phyloP scores from a whole-genome alignment of 2,888 invertebrate species.

The Leptinotarsa rubiginosa region DNA sequence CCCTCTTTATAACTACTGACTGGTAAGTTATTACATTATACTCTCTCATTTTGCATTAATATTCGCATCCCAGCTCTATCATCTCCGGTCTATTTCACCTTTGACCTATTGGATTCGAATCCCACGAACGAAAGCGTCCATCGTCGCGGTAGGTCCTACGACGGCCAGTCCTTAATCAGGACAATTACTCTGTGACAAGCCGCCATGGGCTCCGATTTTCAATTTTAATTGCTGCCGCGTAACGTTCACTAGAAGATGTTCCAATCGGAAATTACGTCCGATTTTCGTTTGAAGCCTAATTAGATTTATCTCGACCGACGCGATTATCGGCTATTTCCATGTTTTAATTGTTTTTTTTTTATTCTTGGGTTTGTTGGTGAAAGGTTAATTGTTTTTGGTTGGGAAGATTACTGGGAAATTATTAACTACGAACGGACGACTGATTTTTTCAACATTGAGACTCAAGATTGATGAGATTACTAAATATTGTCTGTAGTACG shows the following conservation, averaged over 20 bases:
- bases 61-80: conserved; percentile 9
- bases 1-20: background rate
- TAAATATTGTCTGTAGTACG: too few species aligned
- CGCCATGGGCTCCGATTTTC: conserved; percentile 37
- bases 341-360: conserved; percentile 9
- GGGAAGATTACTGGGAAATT: conserved; percentile 7
- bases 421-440: too few species aligned
- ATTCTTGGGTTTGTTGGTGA: conserved; percentile 5
- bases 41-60: conserved; percentile 7
- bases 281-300: conserved; percentile 31
- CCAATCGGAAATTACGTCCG: conserved; percentile 33
- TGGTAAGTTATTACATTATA: background rate
- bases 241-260: conserved; percentile 31
- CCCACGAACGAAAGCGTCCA: conserved; percentile 47
- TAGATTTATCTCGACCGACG: conserved; percentile 34
- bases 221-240: conserved; percentile 32
- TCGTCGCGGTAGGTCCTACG: conserved; percentile 45
- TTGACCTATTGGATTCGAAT: conserved; percentile 35
- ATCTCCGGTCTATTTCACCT: conserved; percentile 32
- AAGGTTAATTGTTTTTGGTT: conserved; percentile 15
- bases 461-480: too few species aligned
- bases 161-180: conserved; percentile 43
- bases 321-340: conserved; percentile 19
- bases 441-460: too few species aligned
- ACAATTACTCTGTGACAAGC: conserved; percentile 42